Conservation (phyloP, 2,888 invertebrate species). For the Pecten maximus region DNA sequence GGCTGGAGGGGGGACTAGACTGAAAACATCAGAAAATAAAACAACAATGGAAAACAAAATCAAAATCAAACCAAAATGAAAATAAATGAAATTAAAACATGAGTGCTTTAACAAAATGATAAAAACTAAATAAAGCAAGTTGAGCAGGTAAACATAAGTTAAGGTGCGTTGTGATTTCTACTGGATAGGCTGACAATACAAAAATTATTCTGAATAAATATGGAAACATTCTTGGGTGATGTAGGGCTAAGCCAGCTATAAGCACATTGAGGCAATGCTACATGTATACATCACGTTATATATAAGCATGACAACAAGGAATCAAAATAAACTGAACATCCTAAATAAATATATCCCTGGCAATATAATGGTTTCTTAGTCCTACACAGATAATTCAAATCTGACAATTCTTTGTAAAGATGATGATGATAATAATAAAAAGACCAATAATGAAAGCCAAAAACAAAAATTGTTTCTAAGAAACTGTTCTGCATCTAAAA, state of each 20-base stretch:
- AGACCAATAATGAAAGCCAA: background rate
- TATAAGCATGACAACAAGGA: background rate
- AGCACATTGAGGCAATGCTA: background rate
- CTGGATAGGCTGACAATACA: background rate
- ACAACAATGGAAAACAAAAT: slow-evolving; percentile 64
- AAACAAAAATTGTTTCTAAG: background rate
- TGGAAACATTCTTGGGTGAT: slow-evolving; percentile 20
- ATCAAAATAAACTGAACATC: background rate
- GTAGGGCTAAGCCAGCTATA: background rate
- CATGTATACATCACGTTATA: background rate
- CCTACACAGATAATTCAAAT: background rate
- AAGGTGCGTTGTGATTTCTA: slow-evolving; percentile 17
- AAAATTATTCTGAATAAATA: slow-evolving; percentile 3
- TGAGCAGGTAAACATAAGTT: background rate
- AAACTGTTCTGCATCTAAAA: slow-evolving; percentile 13
- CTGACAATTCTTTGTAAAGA: background rate
- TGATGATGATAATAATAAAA: background rate
- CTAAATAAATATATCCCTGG: slow-evolving; percentile 17
- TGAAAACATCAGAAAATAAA: slow-evolving; percentile 66
- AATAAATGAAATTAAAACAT: slow-evolving; percentile 2
- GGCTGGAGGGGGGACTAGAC: slow-evolving; percentile 63
- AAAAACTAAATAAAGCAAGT: slow-evolving; percentile 10
- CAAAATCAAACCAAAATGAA: slow-evolving; percentile 52
- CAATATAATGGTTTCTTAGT: background rate
- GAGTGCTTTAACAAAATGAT: slow-evolving; percentile 10